Evolutionary conservation across 2,888 invertebrate genomes (phyloP).

Genomic region (Oxystoma pomonae): DNA sequence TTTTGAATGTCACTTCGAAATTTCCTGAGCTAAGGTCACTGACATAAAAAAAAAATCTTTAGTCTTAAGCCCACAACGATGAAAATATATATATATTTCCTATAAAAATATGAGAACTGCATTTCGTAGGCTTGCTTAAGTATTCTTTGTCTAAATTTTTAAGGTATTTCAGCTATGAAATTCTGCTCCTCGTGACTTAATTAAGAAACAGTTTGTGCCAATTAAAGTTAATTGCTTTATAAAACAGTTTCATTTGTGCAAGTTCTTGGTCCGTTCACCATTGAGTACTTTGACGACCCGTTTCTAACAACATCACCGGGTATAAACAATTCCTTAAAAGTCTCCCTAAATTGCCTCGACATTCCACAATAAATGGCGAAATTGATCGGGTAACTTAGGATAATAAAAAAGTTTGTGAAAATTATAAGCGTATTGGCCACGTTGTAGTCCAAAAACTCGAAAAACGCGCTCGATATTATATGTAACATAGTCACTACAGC

Average conservation of each 20-base stretch:
- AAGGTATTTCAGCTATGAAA: too few relatives aligned
- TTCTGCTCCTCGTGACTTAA: too few relatives aligned
- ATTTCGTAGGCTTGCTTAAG: too few relatives aligned
- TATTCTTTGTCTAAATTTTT: too few relatives aligned
- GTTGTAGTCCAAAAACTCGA: slow-evolving; percentile 70
- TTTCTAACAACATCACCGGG: slow-evolving; percentile 57
- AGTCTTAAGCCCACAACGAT: too few relatives aligned
- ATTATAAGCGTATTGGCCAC: slow-evolving; percentile 73
- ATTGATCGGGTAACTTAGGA: slow-evolving; percentile 88
- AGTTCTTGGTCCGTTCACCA: slow-evolving; percentile 77
- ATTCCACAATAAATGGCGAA: slow-evolving; percentile 96
- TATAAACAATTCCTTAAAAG: slow-evolving; percentile 82
- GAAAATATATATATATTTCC: too few relatives aligned
- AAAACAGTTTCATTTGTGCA: slow-evolving; percentile 82
- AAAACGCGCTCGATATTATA: slow-evolving; percentile 67
- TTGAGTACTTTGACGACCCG: slow-evolving; percentile 71
- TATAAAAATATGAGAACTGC: too few relatives aligned
- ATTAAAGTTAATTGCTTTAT: slow-evolving; percentile 49
- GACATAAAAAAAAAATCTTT: too few relatives aligned
- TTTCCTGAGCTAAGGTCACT: too few relatives aligned
- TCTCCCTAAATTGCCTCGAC: slow-evolving; percentile 91
- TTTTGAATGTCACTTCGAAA: too few relatives aligned
- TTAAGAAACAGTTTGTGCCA: too few relatives aligned
- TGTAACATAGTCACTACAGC: slow-evolving; percentile 80
- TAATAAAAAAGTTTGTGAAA: slow-evolving; percentile 87